Percentiles rank a stretch among this genome's conserved stretches.
phyloP scores from a whole-genome alignment of 2,113 vertebrate genomes.

The Xenotilapia flavipinnis region DNA sequence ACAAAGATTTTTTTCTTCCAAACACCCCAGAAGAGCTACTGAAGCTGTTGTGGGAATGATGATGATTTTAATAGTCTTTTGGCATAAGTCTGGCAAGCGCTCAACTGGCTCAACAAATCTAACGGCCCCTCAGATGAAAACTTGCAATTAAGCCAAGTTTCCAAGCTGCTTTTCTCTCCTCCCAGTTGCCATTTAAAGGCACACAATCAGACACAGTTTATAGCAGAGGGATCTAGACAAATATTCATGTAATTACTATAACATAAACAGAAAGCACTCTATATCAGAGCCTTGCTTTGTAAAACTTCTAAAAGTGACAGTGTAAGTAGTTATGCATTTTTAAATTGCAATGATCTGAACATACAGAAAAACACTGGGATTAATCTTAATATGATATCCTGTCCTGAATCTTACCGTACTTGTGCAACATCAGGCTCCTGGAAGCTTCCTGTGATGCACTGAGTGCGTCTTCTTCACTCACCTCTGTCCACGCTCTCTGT shows the following conservation, averaged over 20 bases:
- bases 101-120: not conserved
- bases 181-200: not conserved
- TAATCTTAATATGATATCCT: not conserved
- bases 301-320: not conserved
- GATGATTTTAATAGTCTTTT: slow-evolving; percentile 11
- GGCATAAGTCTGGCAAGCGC: not conserved
- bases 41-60: slow-evolving; percentile 5
- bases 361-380: not conserved
- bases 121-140: slow-evolving; percentile 34
- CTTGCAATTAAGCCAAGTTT: slow-evolving; percentile 35
- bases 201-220: not conserved
- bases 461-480: not conserved
- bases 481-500: not conserved
- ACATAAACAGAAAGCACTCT: not conserved
- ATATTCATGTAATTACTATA: not conserved
- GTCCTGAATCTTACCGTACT: not conserved
- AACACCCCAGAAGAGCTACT: not conserved
- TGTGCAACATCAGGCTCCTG: not conserved
- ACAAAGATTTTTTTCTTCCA: not conserved
- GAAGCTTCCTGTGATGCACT: not conserved
- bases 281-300: not conserved
- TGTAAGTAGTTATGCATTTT: not conserved
- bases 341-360: not conserved
- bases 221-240: not conserved
- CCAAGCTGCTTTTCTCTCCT: slow-evolving; percentile 11